These are phyloP conservation scores for Eublepharis macularius DNA, from an alignment of 2,113 vertebrate species.

Conservation along the genomic window DNA sequence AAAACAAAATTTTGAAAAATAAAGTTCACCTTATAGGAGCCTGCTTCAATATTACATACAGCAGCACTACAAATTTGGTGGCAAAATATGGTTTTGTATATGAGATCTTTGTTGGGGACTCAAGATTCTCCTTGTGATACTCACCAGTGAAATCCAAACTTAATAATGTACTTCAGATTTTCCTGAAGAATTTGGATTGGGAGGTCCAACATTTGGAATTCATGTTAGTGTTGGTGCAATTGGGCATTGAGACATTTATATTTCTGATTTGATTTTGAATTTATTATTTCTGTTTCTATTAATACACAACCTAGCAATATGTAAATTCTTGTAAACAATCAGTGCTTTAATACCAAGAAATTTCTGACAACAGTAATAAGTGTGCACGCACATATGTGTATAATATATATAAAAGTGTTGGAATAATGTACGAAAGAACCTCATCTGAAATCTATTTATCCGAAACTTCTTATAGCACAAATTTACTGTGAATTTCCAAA, in stretches of 20 bases:
- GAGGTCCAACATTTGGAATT: background rate
- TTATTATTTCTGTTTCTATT: background rate
- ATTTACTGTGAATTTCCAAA: background rate
- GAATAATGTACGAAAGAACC: background rate
- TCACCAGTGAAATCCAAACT: background rate
- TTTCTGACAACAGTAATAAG: background rate
- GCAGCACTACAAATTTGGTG: background rate
- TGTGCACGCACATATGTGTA: too few relatives aligned
- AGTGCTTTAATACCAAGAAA: background rate
- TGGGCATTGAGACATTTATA: background rate
- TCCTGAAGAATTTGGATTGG: background rate
- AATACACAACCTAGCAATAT: background rate
- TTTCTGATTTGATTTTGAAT: background rate
- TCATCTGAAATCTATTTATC: slow-evolving; percentile 14
- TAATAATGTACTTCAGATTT: background rate
- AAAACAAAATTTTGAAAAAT: background rate
- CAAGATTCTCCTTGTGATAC: background rate
- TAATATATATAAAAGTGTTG: background rate
- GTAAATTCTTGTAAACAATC: background rate
- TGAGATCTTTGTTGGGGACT: background rate
- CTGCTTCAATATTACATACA: background rate
- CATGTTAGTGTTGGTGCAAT: background rate
- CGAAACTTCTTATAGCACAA: background rate
- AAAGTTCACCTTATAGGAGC: background rate
- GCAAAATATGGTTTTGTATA: background rate